Conservation (phyloP, 2,797 vertebrate species). For the Gambusia yucatana region DNA sequence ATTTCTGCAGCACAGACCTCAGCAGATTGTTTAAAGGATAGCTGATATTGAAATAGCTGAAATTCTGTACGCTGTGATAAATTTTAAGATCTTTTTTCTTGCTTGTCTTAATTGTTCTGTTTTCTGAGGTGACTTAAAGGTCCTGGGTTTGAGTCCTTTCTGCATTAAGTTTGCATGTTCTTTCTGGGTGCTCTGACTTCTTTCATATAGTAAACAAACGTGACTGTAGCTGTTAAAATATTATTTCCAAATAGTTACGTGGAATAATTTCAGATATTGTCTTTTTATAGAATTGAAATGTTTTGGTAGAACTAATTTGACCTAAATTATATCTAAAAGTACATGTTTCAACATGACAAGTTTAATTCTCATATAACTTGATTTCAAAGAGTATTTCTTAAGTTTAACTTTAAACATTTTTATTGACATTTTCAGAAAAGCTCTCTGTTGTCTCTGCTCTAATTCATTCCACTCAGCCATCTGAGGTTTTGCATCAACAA, state of each 20-base stretch:
- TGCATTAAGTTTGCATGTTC: background rate
- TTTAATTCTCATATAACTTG: background rate
- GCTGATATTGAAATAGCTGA: conserved; percentile 3
- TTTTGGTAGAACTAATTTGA: background rate
- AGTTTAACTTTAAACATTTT: background rate
- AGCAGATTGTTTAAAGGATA: conserved; percentile 28
- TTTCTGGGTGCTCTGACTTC: background rate
- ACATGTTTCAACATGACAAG: background rate
- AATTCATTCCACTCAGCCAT: conserved; percentile 33
- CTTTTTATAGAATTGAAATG: background rate
- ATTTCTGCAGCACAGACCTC: conserved; percentile 31
- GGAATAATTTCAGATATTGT: background rate
- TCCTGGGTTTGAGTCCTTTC: background rate
- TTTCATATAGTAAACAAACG: background rate
- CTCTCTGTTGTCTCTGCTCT: conserved; percentile 21
- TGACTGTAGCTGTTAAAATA: background rate
- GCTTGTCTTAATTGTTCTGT: background rate
- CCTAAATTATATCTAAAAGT: background rate
- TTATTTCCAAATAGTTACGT: background rate
- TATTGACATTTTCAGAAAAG: conserved; percentile 1
- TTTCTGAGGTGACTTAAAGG: background rate
- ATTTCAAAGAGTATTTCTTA: background rate
- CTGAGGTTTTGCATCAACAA: conserved; percentile 35
- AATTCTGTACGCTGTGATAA: conserved; percentile 1
- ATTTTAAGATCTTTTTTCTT: background rate